phyloP scores from a whole-genome alignment of 2,888 invertebrate species.

The Zygaena filipendulae region DNA sequence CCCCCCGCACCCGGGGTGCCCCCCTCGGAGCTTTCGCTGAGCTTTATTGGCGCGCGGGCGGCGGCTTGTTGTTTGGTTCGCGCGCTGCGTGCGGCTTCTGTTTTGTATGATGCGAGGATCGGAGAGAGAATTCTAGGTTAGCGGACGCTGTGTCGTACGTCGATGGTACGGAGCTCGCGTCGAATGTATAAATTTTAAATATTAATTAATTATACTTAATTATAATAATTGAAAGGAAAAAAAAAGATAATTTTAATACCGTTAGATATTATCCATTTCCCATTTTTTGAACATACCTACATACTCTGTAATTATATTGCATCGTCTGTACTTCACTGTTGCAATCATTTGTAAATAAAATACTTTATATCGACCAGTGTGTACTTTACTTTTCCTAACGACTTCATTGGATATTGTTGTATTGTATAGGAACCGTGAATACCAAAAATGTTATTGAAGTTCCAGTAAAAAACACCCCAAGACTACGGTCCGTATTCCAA shows the following conservation, averaged over 20 bases:
- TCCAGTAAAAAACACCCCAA: too few relatives aligned
- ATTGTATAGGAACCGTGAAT: too few relatives aligned
- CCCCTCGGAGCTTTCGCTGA: conserved; percentile 28
- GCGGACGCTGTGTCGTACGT: conserved; percentile 18
- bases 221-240: too few relatives aligned
- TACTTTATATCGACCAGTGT: conserved; percentile 51
- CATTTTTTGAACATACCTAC: conserved; percentile 61
- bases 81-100: background rate
- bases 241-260: conserved; percentile 64
- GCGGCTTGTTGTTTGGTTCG: conserved; percentile 12
- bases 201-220: too few relatives aligned
- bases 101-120: conserved; percentile 1
- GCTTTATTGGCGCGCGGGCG: conserved; percentile 29
- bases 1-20: conserved; percentile 20
- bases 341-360: conserved; percentile 72
- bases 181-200: conserved; percentile 56
- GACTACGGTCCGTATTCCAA: too few relatives aligned
- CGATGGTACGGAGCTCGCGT: conserved; percentile 29
- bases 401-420: too few relatives aligned
- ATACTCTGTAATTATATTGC: conserved; percentile 67
- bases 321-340: conserved; percentile 69
- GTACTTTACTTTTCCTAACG: background rate
- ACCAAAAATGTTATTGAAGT: too few relatives aligned
- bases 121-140: conserved; percentile 13
- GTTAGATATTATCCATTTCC: conserved; percentile 65